Percentiles rank a stretch among this genome's conserved stretches.
These are phyloP conservation scores for Chloroceryle inda DNA, from an alignment of 2,797 vertebrate species.

Conservation along the genomic window DNA sequence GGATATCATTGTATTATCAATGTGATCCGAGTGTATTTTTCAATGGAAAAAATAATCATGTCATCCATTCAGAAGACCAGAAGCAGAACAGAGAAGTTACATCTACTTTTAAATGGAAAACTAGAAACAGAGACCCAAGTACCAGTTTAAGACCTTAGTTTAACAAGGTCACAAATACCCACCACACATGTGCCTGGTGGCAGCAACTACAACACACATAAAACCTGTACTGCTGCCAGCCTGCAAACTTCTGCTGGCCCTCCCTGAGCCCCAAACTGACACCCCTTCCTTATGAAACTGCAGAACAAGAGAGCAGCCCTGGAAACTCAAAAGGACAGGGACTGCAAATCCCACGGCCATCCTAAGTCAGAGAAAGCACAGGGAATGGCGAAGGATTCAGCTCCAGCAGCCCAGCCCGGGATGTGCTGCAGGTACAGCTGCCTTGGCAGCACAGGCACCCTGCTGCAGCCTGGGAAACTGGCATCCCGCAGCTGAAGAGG, in stretches of 20 bases:
- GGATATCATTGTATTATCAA: neutral
- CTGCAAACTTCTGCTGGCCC: neutral
- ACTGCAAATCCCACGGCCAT: neutral
- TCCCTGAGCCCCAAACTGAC: neutral
- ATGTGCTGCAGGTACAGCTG: neutral
- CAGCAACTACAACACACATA: neutral
- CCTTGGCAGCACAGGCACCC: neutral
- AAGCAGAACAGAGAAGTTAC: neutral
- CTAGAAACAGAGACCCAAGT: no score
- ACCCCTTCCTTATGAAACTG: neutral
- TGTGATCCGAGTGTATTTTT: neutral
- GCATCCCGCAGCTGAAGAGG: rapidly evolving
- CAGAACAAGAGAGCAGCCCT: neutral
- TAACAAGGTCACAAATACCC: neutral
- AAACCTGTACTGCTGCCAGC: neutral
- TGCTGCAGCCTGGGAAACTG: neutral
- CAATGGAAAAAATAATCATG: neutral
- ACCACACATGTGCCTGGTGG: rapidly evolving
- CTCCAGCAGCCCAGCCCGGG: neutral
- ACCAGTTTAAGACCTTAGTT: neutral
- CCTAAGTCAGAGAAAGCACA: neutral
- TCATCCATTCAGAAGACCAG: neutral
- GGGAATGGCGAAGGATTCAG: rapidly evolving
- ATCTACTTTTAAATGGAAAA: neutral
- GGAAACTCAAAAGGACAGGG: neutral